Percentiles rank a stretch among this genome's conserved stretches.
phyloP scores from a whole-genome alignment of 1,140 invertebrate genomes.

The Bathynomus jamesi region DNA sequence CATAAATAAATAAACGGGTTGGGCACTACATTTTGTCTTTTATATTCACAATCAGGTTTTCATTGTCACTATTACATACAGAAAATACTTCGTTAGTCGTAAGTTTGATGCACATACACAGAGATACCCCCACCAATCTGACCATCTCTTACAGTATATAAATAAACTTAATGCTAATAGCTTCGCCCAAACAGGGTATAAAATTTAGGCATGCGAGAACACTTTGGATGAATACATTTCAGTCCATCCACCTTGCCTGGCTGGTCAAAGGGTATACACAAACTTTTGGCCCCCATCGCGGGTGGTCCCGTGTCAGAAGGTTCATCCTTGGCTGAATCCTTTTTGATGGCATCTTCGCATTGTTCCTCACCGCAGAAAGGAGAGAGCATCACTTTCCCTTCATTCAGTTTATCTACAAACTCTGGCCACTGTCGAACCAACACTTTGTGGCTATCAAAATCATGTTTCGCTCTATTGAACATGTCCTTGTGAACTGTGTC shows the following conservation, averaged over 20 bases:
- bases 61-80: too few species aligned
- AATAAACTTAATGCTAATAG: conserved; percentile 59
- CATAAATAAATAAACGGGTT: too few species aligned
- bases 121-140: too few species aligned
- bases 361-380: conserved; percentile 85
- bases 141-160: too few species aligned
- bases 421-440: conserved; percentile 67
- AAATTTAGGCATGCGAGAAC: conserved; percentile 66
- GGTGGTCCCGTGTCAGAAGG: conserved; percentile 67
- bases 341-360: conserved; percentile 95
- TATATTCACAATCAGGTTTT: too few species aligned
- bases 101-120: too few species aligned
- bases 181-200: conserved; percentile 94
- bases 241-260: conserved; percentile 54
- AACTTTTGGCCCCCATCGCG: conserved; percentile 94
- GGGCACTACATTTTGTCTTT: too few species aligned
- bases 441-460: conserved; percentile 65
- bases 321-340: conserved; percentile 71
- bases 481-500: conserved; percentile 75
- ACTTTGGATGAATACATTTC: conserved; percentile 83
- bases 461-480: conserved; percentile 64
- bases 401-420: conserved; percentile 70
- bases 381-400: conserved; percentile 79
- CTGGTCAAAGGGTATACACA: conserved; percentile 95
- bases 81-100: too few species aligned